Evolutionary conservation across 2,888 invertebrate species (phyloP), one percentile per base, ranked within the genome.

Genomic region (Platerodrilus igneus): DNA sequence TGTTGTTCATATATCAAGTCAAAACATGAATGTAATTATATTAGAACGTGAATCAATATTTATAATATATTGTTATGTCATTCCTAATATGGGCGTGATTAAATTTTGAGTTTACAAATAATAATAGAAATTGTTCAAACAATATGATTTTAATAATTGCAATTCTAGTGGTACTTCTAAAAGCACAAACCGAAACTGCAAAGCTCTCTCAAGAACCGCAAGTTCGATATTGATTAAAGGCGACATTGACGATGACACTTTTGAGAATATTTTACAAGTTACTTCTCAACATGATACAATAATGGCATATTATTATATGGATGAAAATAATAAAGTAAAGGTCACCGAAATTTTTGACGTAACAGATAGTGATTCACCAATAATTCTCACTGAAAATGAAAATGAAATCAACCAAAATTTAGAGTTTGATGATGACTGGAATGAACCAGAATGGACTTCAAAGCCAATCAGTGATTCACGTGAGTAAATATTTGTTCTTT

Each of bases 291-390:
- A 92, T 59, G 93, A 94, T 54, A 86, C 92, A 0, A 73, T 90
- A 5, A 86, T 93, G 74, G 86, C 91, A 1, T 93, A 88, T 69
- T 92, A 93, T 69, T 94, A 92, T 65, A 79, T 87, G 63, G 91
- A 92, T 64, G 83, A 85, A 55, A 80, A 88, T 57, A 87, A 89
- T 66, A 83, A 87, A 74, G 84, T 82, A 56, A 86, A 86, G 68
- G 83, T 91, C 56, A 89, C 89, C 1, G 89, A 91, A 72, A 90
- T 92, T 57, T 90, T 86, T 63, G 89, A 91, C 66, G 85, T 90
- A 60, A 85, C 86, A 0, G 84, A 86, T 53, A 78, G 80, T 32
- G 84, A 86, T 52, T 76, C 78, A 15, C 75, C 79, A 34, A 75
- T 76, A 13, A 74, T 80, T 36, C 77, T 81, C 66, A 76, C 77